Conservation (phyloP, 1,140 invertebrate species). For the Thereuonema tuberculata region DNA sequence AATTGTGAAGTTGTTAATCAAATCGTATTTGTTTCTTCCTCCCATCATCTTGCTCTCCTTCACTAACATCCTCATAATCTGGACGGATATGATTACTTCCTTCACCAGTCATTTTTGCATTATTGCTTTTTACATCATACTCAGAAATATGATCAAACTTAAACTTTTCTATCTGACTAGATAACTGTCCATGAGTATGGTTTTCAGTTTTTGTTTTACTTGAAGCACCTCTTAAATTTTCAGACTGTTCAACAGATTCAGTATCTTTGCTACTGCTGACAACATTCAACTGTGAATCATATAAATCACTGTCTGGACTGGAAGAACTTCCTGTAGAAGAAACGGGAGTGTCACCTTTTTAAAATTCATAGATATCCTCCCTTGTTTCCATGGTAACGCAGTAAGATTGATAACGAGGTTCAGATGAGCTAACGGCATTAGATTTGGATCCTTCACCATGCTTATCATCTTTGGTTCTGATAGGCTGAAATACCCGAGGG, state of each 20-base stretch:
- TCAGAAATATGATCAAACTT: constrained; percentile 3
- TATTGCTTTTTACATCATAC: neutral
- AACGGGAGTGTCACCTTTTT: constrained; percentile 8
- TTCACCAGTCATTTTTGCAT: neutral
- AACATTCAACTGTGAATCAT: constrained; percentile 9
- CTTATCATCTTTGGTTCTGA: neutral
- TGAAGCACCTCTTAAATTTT: neutral
- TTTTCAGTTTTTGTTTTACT: neutral
- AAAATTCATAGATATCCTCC: constrained; percentile 14
- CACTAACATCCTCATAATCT: constrained; percentile 10
- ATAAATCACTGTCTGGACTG: neutral
- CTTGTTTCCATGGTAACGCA: constrained; percentile 20
- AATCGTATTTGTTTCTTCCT: constrained; percentile 13
- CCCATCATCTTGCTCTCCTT: constrained; percentile 14
- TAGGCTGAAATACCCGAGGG: constrained; percentile 8
- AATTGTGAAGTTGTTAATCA: too few species aligned
- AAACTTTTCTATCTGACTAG: constrained; percentile 3
- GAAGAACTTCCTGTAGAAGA: neutral
- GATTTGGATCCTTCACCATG: constrained; percentile 11
- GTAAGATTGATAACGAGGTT: constrained; percentile 19
- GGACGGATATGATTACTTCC: constrained; percentile 2
- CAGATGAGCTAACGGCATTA: constrained; percentile 15
- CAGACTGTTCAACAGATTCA: neutral
- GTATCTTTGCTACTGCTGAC: constrained; percentile 6
- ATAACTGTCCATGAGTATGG: constrained; percentile 1